Percentiles rank a stretch among this genome's conserved stretches.
Evolutionary conservation across 2,797 vertebrate species (phyloP).

Genomic region (Euthynnus affinis): DNA sequence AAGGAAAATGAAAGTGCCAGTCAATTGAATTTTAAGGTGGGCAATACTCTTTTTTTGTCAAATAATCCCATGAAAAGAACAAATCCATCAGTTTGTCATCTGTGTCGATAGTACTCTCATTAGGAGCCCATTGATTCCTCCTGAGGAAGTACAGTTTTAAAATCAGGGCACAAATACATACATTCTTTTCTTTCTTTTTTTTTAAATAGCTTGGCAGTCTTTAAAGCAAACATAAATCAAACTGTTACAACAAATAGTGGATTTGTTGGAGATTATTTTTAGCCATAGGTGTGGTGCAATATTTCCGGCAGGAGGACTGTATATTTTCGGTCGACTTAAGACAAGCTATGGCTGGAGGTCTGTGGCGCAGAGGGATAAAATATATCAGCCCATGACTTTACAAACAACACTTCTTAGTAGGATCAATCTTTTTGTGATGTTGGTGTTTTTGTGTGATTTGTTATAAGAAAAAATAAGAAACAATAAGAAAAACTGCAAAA

Average conservation of each 20-base stretch:
- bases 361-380: neutral
- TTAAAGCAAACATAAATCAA: neutral
- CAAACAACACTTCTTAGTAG: neutral
- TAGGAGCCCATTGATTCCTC: neutral
- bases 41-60: neutral
- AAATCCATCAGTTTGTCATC: neutral
- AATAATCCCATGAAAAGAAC: neutral
- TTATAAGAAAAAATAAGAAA: too few relatives aligned
- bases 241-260: neutral
- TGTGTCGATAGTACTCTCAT: neutral
- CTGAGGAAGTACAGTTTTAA: neutral
- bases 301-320: neutral
- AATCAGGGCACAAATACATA: neutral
- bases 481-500: neutral
- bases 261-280: neutral
- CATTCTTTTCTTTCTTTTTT: too few relatives aligned
- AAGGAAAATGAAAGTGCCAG: neutral
- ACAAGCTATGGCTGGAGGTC: neutral
- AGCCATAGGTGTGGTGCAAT: neutral
- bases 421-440: neutral
- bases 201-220: neutral
- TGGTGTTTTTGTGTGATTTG: neutral
- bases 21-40: neutral
- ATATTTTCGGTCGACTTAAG: neutral
- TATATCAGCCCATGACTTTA: neutral